Evolutionary conservation across 1,140 invertebrate species (phyloP).

Genomic region (Zaprionus ghesquierei): DNA sequence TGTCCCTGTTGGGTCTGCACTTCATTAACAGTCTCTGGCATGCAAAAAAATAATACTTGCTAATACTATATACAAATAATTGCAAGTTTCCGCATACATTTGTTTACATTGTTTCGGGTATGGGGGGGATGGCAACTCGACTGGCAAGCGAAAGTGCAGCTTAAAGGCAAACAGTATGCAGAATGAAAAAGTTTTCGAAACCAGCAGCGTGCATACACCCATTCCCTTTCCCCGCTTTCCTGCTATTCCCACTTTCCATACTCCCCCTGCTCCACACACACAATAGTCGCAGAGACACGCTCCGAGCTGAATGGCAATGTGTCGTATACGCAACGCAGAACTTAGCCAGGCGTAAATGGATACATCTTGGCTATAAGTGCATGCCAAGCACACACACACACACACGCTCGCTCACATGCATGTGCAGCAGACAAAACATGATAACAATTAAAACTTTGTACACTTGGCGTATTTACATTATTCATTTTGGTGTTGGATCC

Average conservation of each 20-base stretch:
- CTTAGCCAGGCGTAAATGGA: conserved; percentile 75
- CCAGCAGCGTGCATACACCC: conserved; percentile 1
- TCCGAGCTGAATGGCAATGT: conserved; percentile 47
- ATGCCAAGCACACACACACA: conserved; percentile 30
- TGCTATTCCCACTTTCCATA: too few relatives aligned
- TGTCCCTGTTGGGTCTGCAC: background rate
- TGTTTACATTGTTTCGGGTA: background rate
- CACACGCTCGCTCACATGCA: background rate
- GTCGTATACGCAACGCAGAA: conserved; percentile 75
- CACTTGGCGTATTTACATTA: conserved; percentile 79
- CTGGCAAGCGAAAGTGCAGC: conserved; percentile 53
- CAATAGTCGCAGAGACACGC: conserved; percentile 22
- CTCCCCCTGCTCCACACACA: background rate
- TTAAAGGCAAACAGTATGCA: conserved; percentile 66
- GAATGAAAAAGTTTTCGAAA: conserved; percentile 59
- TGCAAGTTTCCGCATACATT: background rate
- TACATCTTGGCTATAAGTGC: conserved; percentile 71
- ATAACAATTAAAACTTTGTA: conserved; percentile 79
- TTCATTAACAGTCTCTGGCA: background rate
- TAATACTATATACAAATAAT: conserved; percentile 3
- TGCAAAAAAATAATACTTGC: background rate
- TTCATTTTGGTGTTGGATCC: conserved; percentile 75
- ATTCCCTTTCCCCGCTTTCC: background rate
- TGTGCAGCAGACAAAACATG: conserved; percentile 67
- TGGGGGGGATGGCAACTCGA: background rate